These are phyloP conservation scores for Ochlodes sylvanus DNA, from an alignment of 2,888 invertebrate genomes.

Conservation along the genomic window DNA sequence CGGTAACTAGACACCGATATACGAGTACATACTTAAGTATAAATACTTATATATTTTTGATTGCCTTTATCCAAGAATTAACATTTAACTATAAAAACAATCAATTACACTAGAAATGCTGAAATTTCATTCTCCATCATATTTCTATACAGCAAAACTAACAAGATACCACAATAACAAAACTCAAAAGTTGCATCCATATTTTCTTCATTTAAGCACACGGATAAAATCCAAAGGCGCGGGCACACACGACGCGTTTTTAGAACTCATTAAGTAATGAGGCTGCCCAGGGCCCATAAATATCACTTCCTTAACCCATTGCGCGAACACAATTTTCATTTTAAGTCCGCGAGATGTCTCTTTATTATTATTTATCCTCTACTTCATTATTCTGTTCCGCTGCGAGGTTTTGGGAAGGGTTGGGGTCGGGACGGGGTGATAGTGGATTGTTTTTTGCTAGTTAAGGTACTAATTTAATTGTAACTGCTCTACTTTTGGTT, in stretches of 20 bases:
- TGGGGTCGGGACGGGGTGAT: constrained; percentile 29
- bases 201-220: constrained; percentile 6
- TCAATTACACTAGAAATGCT: no score
- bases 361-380: constrained; percentile 74
- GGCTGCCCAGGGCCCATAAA: constrained; percentile 62
- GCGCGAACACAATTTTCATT: constrained; percentile 79
- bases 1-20: no score
- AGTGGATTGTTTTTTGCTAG: constrained; percentile 27
- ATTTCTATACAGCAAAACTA: background rate
- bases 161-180: background rate
- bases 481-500: background rate
- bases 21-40: no score
- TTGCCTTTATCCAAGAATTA: no score
- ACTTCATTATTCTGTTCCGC: constrained; percentile 49
- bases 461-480: constrained; percentile 11
- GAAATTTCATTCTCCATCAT: background rate
- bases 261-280: constrained; percentile 66
- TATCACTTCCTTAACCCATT: constrained; percentile 79
- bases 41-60: no score
- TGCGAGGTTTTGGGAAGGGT: constrained; percentile 43
- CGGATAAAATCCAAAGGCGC: constrained; percentile 19
- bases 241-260: constrained; percentile 39
- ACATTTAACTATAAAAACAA: no score
- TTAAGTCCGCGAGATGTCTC: constrained; percentile 69
- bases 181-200: background rate